Percentiles rank a stretch among this genome's conserved stretches.
Conservation (phyloP, 2,888 invertebrate genomes). For the Augochlorella aurata region DNA sequence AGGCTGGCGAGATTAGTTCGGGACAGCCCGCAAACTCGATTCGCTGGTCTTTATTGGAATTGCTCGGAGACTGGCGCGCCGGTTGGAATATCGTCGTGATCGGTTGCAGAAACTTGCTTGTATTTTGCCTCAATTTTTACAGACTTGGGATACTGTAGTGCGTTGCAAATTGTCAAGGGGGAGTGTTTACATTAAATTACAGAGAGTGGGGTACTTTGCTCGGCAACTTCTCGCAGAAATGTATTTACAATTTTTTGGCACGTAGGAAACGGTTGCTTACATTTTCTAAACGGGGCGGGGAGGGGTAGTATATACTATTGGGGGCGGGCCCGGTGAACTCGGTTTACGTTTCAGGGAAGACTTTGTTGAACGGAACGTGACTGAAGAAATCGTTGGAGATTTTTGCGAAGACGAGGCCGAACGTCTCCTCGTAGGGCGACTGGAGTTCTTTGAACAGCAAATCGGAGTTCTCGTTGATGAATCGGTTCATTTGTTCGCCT, state of each 20-base stretch:
- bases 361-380: constrained; percentile 86
- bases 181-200: neutral
- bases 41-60: neutral
- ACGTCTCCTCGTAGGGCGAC: constrained; percentile 86
- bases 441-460: constrained; percentile 87
- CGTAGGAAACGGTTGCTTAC: neutral
- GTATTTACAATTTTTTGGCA: constrained; percentile 46
- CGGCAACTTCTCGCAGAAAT: neutral
- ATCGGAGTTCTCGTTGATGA: constrained; percentile 87
- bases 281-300: neutral
- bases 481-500: constrained; percentile 85
- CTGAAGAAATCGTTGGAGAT: constrained; percentile 87
- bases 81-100: neutral
- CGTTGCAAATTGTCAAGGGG: neutral
- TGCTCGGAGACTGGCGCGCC: neutral
- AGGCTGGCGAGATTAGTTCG: neutral
- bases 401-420: constrained; percentile 86
- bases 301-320: neutral
- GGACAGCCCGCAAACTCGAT: neutral
- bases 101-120: neutral
- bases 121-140: constrained; percentile 1
- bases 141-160: neutral
- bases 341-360: constrained; percentile 82
- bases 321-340: neutral
- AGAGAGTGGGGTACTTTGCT: neutral